Evolutionary conservation across 2,797 vertebrate species (phyloP).

Genomic region (Nasua narica): DNA sequence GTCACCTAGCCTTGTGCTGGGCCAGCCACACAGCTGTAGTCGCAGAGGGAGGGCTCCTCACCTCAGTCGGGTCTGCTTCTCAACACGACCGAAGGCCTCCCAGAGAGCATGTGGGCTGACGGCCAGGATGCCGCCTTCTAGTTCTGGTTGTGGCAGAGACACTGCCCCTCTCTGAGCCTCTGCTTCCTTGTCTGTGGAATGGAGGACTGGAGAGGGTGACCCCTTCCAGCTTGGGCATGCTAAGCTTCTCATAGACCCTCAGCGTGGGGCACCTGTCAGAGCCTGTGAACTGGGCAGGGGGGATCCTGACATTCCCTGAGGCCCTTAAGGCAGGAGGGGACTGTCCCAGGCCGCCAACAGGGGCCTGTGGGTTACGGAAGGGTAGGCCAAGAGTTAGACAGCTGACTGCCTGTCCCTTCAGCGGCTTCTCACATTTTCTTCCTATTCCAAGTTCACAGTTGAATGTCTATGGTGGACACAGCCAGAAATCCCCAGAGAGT

Average conservation of each 20-base stretch:
- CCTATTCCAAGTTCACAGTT: background rate
- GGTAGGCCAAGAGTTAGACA: background rate
- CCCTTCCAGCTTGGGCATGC: background rate
- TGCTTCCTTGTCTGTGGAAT: background rate
- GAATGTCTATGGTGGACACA: background rate
- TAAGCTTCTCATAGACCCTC: background rate
- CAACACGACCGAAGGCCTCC: background rate
- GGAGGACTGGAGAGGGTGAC: background rate
- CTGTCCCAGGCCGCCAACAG: background rate
- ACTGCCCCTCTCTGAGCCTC: background rate
- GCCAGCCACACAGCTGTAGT: background rate
- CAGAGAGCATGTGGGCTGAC: rapidly evolving
- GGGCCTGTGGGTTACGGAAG: background rate
- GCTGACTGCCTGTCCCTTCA: background rate
- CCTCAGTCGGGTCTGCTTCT: background rate
- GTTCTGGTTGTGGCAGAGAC: background rate
- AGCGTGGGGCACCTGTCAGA: background rate
- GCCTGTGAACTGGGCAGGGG: background rate
- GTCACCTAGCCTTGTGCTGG: background rate
- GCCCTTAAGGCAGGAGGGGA: background rate
- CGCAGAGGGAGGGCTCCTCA: rapidly evolving
- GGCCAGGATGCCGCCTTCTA: background rate
- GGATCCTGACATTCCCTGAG: background rate
- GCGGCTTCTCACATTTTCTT: background rate
- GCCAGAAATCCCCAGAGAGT: background rate